These are phyloP conservation scores for Lordiphosa collinella DNA, from an alignment of 1,140 invertebrate species.

Conservation along the genomic window DNA sequence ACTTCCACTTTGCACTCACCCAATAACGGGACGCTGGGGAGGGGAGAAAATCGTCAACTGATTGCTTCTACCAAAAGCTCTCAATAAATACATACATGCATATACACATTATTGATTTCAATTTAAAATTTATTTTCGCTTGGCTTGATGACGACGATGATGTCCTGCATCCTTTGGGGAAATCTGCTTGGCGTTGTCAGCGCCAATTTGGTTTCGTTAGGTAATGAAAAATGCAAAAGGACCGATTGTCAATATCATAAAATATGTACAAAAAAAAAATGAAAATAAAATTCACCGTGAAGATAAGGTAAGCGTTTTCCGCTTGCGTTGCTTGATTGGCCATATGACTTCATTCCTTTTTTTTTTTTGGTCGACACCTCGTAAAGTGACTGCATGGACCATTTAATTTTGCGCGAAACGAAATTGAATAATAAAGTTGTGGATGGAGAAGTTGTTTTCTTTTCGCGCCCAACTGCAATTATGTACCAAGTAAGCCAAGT, in stretches of 20 bases:
- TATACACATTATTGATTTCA: slow-evolving; percentile 63
- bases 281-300: slow-evolving; percentile 3
- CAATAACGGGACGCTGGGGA: not conserved
- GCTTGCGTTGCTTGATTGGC: not conserved
- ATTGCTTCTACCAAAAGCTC: slow-evolving; percentile 7
- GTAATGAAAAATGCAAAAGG: slow-evolving; percentile 59
- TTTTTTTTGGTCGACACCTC: no score
- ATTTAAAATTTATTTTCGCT: slow-evolving; percentile 57
- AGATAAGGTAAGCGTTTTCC: slow-evolving; percentile 5
- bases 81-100: not conserved
- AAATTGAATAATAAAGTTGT: not conserved
- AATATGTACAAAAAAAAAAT: slow-evolving; percentile 51
- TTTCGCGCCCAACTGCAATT: not conserved
- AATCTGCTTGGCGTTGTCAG: slow-evolving; percentile 33
- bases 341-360: not conserved
- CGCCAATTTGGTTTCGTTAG: slow-evolving; percentile 46
- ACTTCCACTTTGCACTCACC: not conserved
- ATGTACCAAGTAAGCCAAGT: not conserved
- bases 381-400: no score
- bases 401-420: no score
- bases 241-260: slow-evolving; percentile 49
- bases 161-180: slow-evolving; percentile 28
- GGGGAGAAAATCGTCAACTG: slow-evolving; percentile 3
- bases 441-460: not conserved
- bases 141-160: slow-evolving; percentile 2